phyloP scores from a whole-genome alignment of 1,140 invertebrate species.

The Ylistrum balloti region DNA sequence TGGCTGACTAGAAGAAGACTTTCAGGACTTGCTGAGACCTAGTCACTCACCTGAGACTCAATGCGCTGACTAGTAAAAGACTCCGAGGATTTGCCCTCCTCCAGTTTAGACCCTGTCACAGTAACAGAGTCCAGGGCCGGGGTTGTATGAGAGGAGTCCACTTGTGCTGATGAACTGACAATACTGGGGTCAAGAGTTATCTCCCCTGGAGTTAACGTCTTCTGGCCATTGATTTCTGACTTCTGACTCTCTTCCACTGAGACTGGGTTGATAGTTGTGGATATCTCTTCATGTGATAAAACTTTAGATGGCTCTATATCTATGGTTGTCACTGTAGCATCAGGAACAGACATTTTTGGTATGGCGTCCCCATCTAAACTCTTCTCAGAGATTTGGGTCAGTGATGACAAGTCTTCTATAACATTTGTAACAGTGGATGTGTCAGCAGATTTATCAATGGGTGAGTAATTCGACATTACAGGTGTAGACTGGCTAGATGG shows the following conservation, averaged over 20 bases:
- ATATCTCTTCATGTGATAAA: neutral
- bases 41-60: neutral
- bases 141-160: neutral
- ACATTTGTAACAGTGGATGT: neutral
- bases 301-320: neutral
- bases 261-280: neutral
- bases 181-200: slow-evolving; percentile 45
- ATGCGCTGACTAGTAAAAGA: neutral
- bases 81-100: slow-evolving; percentile 4
- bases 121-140: slow-evolving; percentile 39
- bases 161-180: neutral
- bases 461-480: neutral
- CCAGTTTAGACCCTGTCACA: neutral
- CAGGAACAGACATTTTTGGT: neutral
- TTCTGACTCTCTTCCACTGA: neutral
- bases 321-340: neutral
- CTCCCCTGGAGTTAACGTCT: neutral
- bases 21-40: no score
- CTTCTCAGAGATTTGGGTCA: neutral
- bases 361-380: neutral
- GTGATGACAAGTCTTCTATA: neutral
- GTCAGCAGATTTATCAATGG: neutral
- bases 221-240: neutral
- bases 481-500: neutral
- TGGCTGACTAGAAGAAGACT: no score